Evolutionary conservation across 1,140 invertebrate species (phyloP).

Genomic region (Tribolium madens): DNA sequence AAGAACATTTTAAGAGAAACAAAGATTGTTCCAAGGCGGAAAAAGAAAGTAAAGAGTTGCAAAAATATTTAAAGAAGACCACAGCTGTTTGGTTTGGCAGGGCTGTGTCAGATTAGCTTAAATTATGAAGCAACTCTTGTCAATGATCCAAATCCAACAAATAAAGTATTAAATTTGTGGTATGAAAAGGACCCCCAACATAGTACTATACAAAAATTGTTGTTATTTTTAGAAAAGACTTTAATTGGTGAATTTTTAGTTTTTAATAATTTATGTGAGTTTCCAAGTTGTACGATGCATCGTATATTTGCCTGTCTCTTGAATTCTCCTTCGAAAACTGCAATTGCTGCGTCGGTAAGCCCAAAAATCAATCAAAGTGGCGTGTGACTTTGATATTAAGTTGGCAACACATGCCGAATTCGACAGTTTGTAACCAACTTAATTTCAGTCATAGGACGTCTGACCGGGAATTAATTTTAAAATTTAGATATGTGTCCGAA

Average conservation of each 20-base stretch:
- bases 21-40: neutral
- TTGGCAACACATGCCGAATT: too few species aligned
- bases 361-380: too few species aligned
- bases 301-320: too few species aligned
- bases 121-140: slow-evolving; percentile 67
- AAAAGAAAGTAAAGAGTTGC: slow-evolving; percentile 21
- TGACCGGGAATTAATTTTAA: too few species aligned
- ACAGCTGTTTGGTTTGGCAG: slow-evolving; percentile 69
- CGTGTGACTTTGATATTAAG: too few species aligned
- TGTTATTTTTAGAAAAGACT: slow-evolving; percentile 69
- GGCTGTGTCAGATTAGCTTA: slow-evolving; percentile 67
- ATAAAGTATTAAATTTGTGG: slow-evolving; percentile 69
- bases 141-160: slow-evolving; percentile 68
- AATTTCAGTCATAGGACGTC: too few species aligned
- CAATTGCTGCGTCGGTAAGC: too few species aligned
- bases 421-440: too few species aligned
- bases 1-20: neutral
- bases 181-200: slow-evolving; percentile 62
- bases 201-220: slow-evolving; percentile 68
- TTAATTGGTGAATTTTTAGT: slow-evolving; percentile 68
- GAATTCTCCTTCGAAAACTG: too few species aligned
- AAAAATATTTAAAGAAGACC: slow-evolving; percentile 18
- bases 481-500: slow-evolving; percentile 94
- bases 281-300: slow-evolving; percentile 53
- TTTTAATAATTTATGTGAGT: neutral